Base-by-base conservation (phyloP, 2,888 invertebrate genomes). In the Leptopilina syphax region DNA sequence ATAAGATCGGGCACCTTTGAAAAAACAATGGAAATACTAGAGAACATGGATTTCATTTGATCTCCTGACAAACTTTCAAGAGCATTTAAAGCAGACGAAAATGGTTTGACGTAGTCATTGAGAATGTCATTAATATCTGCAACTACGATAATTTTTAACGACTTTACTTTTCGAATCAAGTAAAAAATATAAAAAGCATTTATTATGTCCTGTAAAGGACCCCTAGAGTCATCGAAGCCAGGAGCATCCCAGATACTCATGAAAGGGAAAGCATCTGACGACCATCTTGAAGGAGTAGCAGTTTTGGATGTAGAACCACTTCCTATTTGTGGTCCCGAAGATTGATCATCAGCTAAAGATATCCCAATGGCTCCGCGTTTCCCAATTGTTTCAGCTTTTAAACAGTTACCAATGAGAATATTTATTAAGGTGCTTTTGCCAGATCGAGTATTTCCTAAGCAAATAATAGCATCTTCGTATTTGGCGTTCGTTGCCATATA, bases 101-200 rank as follows among this genome's bases (percentile, higher is more conserved):
- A 44, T 8, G 41, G 67, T n/a, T 18, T n/a, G 0, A 67, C 18
- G 3, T 18, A 44, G 9, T 44, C 44, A 44, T 2, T 8, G n/a
- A 44, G 18, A n/a, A 67, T 47, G 18, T 67, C 67, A 18, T 67
- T 67, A 1, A 67, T 9, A 2, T 79, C 79, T 10, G 27, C n/a
- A 2, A 79, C 77, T 9, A 79, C 24, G 6, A 70, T 50, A 2
- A 79, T 34, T 68, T 77, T 77, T 9, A 47, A 13, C 1, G 77
- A 68, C n/a, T 63, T 67, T 3, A 77, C n/a, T 3, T 79, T 63
- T 27, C 27, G 57, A 3, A 77, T 44, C 5, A 79, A 24, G 5
- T 63, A 10, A 13, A 18, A 41, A 9, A 76, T 41, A n/a, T 77
- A 79, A 41, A 50, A 77, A 18, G 68, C 68, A n/a, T 76, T 76